Conservation (phyloP, 1,140 invertebrate genomes). For the Rhyzopertha dominica region DNA sequence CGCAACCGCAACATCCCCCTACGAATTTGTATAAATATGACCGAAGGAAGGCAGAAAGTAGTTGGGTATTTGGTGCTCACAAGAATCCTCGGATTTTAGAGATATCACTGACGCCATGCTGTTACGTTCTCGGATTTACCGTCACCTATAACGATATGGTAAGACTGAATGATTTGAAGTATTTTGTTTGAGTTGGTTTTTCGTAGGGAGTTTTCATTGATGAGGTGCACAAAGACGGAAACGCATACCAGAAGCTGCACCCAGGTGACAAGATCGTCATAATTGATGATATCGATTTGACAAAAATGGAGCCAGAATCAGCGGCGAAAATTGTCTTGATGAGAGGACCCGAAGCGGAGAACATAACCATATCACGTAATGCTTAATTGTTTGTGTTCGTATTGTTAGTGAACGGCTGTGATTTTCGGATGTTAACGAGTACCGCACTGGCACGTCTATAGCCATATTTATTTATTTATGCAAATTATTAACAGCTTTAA, state of each 20-base stretch:
- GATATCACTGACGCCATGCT: constrained; percentile 23
- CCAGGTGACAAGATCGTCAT: constrained; percentile 40
- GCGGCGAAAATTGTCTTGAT: too few species aligned
- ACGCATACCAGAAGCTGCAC: constrained; percentile 36
- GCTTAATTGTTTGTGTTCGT: too few species aligned
- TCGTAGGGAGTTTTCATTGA: constrained; percentile 40
- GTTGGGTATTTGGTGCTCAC: constrained; percentile 9
- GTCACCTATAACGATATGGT: constrained; percentile 27
- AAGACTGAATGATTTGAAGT: constrained; percentile 5
- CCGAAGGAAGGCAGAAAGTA: neutral
- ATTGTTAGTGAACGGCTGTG: too few species aligned
- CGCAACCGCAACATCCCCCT: constrained; percentile 15
- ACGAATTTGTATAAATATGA: constrained; percentile 9
- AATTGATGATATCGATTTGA: constrained; percentile 41
- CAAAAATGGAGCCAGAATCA: constrained; percentile 35
- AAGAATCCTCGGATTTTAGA: constrained; percentile 9
- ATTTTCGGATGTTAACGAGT: too few species aligned
- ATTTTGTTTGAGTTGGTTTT: constrained; percentile 11
- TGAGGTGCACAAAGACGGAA: constrained; percentile 36
- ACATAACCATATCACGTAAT: too few species aligned
- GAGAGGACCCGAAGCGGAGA: too few species aligned
- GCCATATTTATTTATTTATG: too few species aligned
- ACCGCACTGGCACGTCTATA: too few species aligned
- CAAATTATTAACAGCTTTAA: too few species aligned
- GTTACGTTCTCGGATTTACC: constrained; percentile 28